Evolutionary conservation across 2,888 invertebrate species (phyloP).

Genomic region (Eumerus sabulonum): DNA sequence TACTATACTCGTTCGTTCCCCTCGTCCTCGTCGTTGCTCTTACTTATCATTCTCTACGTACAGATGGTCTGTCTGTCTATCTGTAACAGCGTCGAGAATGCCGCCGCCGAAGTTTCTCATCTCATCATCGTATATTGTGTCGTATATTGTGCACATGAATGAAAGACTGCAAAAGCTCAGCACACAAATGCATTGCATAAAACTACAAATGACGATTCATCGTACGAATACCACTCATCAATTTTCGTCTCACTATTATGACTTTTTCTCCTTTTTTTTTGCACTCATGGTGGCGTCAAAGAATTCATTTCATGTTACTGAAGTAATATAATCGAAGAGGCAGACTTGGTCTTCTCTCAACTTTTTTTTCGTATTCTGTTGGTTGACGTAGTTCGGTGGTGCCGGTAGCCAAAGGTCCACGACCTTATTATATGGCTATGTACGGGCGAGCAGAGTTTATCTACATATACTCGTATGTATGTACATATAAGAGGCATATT

Average conservation of each 20-base stretch:
- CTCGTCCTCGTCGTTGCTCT: too few species aligned
- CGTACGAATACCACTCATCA: conserved; percentile 61
- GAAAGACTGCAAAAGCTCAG: conserved; percentile 67
- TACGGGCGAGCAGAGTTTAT: conserved; percentile 17
- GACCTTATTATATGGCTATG: conserved; percentile 67
- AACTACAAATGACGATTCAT: conserved; percentile 50
- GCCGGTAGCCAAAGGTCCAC: conserved; percentile 63
- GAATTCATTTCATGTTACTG: conserved; percentile 68
- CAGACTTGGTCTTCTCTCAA: conserved; percentile 66
- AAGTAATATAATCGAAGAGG: conserved; percentile 69
- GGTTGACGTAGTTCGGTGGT: conserved; percentile 37
- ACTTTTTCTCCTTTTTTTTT: conserved; percentile 33
- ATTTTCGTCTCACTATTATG: conserved; percentile 68
- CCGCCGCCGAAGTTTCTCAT: too few species aligned
- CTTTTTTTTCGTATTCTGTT: conserved; percentile 58
- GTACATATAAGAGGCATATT: conserved; percentile 39
- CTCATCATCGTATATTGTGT: conserved; percentile 1
- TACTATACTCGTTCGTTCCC: conserved; percentile 32
- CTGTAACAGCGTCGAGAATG: too few species aligned
- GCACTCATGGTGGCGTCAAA: conserved; percentile 65
- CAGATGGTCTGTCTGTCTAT: too few species aligned
- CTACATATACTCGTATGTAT: conserved; percentile 3
- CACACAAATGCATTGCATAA: conserved; percentile 53
- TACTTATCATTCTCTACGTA: too few species aligned
- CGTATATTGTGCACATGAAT: conserved; percentile 57